Base-by-base conservation (phyloP, 2,797 vertebrate species). In the Lepilemur ruficaudatus region DNA sequence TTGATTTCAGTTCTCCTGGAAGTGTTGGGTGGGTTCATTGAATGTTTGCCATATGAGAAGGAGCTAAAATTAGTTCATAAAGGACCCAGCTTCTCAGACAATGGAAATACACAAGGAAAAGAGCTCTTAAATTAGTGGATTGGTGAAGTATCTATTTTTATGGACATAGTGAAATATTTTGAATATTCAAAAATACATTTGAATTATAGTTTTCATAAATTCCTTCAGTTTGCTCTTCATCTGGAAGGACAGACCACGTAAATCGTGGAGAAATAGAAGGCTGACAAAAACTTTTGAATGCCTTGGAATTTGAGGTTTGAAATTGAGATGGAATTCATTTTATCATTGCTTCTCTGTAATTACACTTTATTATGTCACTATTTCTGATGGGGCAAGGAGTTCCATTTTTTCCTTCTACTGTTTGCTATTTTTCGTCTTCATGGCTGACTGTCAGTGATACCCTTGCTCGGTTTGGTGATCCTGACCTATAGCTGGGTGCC, bases 111-210 rank as follows among this genome's bases (percentile, higher is more conserved):
- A 72, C 35, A 73, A 73, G 23, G 5, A 78, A 89, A 95, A 86
- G 69, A 86, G 84, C 92, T 96, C 95, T 97, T 88, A 89, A 38
- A 78, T 92, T 94, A 84, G 5, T 63, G 8, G 1, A 61, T 80
- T 84, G 67, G 23, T 89, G 67, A 91, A 83, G 46, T 93, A 79
- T 50, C 11, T 11, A 50, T 59, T 91, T 85, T 57, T 57, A 72
- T 32, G 38, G 20, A 91, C 67, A 73, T 84, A 90, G 35, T 65
- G 46, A 89, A 67, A n/a, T 84, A 79, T 52, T 72, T 10, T 52
- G 55, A 82, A 30, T 97, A n/a, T 82, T 85, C 35, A 81, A 18
- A 89, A 90, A 75, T 88, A 61, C 17, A 12, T 81, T 92, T 30
- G 38, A 41, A 55, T 91, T 80, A 23, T 95, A 69, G 92, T 63